Evolutionary conservation across 53 echinoderm and acorn worm species (phyloP).

Genomic region (Pentamera pediparva): DNA sequence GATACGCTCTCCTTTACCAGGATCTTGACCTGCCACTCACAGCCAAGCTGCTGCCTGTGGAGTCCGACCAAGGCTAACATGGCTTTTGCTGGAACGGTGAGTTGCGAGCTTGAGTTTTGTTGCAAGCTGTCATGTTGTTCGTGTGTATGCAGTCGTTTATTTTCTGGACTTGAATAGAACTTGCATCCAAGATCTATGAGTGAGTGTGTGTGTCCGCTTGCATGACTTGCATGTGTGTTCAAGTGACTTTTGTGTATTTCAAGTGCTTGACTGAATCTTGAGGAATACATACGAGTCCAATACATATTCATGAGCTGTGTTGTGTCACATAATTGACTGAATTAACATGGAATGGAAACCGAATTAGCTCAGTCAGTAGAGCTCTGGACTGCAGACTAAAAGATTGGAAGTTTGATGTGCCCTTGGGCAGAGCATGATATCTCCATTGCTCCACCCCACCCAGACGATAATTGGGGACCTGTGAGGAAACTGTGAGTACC

Average conservation of each 20-base stretch:
- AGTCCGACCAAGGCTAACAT: slow-evolving; percentile 86
- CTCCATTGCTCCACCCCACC: too few species aligned
- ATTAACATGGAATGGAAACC: too few species aligned
- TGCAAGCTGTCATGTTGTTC: neutral
- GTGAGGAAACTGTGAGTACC: too few species aligned
- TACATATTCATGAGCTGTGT: too few species aligned
- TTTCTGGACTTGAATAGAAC: neutral
- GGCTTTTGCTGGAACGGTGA: slow-evolving; percentile 94
- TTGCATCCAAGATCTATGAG: neutral
- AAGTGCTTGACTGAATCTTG: neutral
- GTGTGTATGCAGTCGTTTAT: neutral
- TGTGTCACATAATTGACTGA: too few species aligned
- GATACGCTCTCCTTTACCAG: slow-evolving; percentile 27
- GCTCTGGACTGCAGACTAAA: too few species aligned
- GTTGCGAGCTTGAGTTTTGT: neutral
- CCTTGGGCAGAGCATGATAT: too few species aligned
- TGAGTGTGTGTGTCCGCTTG: neutral
- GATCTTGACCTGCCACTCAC: slow-evolving; percentile 67
- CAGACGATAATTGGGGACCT: too few species aligned
- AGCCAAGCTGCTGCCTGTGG: slow-evolving; percentile 69
- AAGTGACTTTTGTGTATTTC: neutral
- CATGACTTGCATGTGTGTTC: neutral
- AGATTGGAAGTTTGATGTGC: too few species aligned
- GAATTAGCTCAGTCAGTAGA: too few species aligned
- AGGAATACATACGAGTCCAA: too few species aligned